Base-by-base conservation (phyloP, 2,113 vertebrate genomes). In the Mesitornis unicolor region DNA sequence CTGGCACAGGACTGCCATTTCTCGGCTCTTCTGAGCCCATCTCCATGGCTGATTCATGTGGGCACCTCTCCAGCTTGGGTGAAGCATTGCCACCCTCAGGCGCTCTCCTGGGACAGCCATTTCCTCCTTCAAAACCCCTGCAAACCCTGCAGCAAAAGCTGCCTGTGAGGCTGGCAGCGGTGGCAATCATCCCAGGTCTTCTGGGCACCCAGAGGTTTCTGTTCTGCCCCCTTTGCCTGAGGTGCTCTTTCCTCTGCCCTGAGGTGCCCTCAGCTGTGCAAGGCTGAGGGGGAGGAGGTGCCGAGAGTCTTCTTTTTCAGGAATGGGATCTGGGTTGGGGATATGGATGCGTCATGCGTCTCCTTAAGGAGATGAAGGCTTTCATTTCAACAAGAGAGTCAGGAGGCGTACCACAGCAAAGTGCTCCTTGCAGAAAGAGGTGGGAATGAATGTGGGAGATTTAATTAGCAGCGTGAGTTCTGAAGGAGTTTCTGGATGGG, bases 141-240 rank as follows among this genome's bases (percentile, higher is more conserved):
- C 65, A 79, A 74, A 38, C 42, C 40, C 77, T 2, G 2, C 69
- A 56, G 87, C 69, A 78, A 59, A 63, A n/a, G n/a, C 25, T 42
- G 42, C 56, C 70, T n/a, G 75, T 33, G 2, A 45, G 42, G 38
- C 67, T 42, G 85, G 75, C 35, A n/a, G 61, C 1, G 1, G 43
- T 2, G 1, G 21, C 38, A 73, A 47, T 11, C 2, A 0, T 33
- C 38, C 25, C 10, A 4, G 1, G 24, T 13, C 26, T 16, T 63
- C 38, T 31, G 67, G 29, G 13, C 16, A 38, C 21, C 4, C 61
- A 11, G 61, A 74, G 35, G 47, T 63, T 81, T 71, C 47, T 0
- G 0, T 67, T 57, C 47, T 79, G 65, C 50, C 26, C 47, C 43
- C 48, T 60, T 33, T 65, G 9, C 4, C 50, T 25, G 20, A 29